Conservation (phyloP, 1,140 invertebrate genomes). For the Drosophila funebris region DNA sequence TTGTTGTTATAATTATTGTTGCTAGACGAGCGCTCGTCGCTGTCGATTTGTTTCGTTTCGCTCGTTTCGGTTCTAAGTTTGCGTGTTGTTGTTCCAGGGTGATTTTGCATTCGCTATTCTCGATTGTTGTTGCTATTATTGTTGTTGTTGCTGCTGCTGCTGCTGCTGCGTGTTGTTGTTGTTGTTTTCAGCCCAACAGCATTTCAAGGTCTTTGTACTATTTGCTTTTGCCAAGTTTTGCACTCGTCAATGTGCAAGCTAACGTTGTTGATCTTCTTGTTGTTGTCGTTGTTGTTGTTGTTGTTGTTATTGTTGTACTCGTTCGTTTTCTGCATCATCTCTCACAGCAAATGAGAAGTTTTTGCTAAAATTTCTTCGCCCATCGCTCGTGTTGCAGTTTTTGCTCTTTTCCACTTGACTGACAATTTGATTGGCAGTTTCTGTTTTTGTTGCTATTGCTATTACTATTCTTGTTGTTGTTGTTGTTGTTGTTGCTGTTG, state of each 20-base stretch:
- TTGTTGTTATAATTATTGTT: constrained; percentile 37
- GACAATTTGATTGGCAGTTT: constrained; percentile 81
- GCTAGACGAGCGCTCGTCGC: constrained; percentile 44
- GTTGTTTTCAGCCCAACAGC: constrained; percentile 56
- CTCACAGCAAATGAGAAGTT: constrained; percentile 62
- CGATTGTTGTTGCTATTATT: constrained; percentile 38
- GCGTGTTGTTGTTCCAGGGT: constrained; percentile 75
- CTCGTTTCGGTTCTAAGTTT: constrained; percentile 76
- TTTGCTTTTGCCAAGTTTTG: constrained; percentile 79
- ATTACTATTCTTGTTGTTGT: constrained; percentile 27
- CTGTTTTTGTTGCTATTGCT: constrained; percentile 52
- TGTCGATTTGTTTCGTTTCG: constrained; percentile 64
- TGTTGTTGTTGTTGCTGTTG: constrained; percentile 22
- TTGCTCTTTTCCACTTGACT: constrained; percentile 81
- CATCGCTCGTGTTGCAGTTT: constrained; percentile 66
- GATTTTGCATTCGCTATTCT: constrained; percentile 64
- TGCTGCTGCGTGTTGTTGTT: constrained; percentile 54
- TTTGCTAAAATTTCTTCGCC: constrained; percentile 72
- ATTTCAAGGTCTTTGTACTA: constrained; percentile 77
- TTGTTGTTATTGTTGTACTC: constrained; percentile 17
- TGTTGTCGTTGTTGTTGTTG: constrained; percentile 22
- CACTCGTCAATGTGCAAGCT: constrained; percentile 47
- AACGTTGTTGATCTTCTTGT: constrained; percentile 1
- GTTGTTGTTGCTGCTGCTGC: constrained; percentile 18
- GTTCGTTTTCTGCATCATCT: constrained; percentile 75